These are phyloP conservation scores for Lamprotornis superbus DNA, from an alignment of 2,113 vertebrate species.

Conservation along the genomic window DNA sequence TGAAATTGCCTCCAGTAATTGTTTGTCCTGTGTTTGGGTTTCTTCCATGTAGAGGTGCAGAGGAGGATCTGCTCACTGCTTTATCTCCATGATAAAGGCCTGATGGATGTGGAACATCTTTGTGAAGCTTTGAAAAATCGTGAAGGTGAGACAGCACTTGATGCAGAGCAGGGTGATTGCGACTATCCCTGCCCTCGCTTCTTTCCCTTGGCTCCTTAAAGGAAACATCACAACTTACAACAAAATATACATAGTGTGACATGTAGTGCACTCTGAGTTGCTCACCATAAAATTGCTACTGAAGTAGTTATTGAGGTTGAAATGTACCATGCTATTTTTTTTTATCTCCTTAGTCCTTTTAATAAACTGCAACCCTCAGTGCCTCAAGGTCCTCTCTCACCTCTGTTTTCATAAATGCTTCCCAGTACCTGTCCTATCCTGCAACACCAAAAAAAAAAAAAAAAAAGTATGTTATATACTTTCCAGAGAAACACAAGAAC, in stretches of 20 bases:
- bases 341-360: neutral
- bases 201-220: neutral
- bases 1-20: neutral
- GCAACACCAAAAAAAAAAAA: neutral
- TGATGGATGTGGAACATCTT: neutral
- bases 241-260: neutral
- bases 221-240: neutral
- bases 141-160: neutral
- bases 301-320: neutral
- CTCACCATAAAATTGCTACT: neutral
- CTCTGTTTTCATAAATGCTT: neutral
- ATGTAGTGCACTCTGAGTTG: neutral
- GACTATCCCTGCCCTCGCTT: neutral
- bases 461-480: neutral
- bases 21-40: neutral
- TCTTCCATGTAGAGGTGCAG: neutral
- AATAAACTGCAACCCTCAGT: neutral
- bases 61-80: neutral
- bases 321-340: neutral
- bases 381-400: neutral
- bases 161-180: neutral
- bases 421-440: neutral
- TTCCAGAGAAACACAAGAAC: constrained; percentile 22
- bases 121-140: neutral
- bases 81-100: neutral